A percentile compares a stretch with the other conserved stretches of the same genome.
phyloP scores from a whole-genome alignment of 2,113 vertebrate species.

The Colinus virginianus region DNA sequence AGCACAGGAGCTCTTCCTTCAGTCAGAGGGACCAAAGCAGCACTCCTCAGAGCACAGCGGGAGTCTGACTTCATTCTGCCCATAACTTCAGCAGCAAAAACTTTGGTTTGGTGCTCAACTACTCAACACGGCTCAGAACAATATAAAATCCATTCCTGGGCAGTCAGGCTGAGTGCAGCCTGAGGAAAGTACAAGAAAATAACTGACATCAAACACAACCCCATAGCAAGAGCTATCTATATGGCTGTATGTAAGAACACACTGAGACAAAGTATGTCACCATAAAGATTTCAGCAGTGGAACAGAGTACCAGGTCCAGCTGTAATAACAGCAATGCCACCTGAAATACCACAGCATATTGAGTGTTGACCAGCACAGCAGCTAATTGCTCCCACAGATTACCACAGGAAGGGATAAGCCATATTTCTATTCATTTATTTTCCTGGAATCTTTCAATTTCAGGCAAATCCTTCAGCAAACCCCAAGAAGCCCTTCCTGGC shows the following conservation, averaged over 20 bases:
- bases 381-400: neutral
- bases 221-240: neutral
- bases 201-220: neutral
- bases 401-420: neutral
- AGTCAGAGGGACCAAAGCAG: too few species aligned
- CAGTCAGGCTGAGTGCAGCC: neutral
- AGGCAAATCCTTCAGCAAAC: neutral
- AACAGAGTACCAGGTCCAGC: accelerated
- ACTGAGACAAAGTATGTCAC: accelerated
- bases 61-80: neutral
- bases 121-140: accelerated
- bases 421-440: neutral
- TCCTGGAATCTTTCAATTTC: neutral
- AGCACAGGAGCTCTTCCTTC: too few species aligned
- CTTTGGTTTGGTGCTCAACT: neutral
- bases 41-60: too few species aligned
- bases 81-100: neutral
- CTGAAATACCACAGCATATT: too few species aligned
- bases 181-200: neutral
- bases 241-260: accelerated
- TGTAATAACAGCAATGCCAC: neutral
- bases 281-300: too few species aligned
- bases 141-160: accelerated
- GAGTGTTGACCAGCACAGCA: neutral
- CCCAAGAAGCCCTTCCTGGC: neutral